phyloP scores from a whole-genome alignment of 2,888 invertebrate genomes.

The Lacanobia oleracea region DNA sequence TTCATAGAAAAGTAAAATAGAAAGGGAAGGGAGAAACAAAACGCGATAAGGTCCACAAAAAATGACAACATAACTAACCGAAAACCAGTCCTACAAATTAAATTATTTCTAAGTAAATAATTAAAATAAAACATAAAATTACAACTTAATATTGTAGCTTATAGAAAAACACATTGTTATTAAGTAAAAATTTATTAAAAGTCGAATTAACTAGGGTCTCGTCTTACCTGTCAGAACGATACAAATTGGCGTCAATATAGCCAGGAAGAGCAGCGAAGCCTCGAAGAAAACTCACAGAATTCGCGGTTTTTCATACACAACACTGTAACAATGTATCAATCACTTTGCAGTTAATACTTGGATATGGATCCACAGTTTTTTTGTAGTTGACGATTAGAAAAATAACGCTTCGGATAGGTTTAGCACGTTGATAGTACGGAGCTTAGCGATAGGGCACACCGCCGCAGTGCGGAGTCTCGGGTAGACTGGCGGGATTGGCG shows the following conservation, averaged over 20 bases:
- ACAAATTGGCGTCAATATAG: conserved; percentile 78
- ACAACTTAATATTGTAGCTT: background rate
- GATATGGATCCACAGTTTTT: conserved; percentile 60
- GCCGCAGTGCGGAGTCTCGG: conserved; percentile 86
- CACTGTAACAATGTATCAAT: conserved; percentile 71
- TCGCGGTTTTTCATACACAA: conserved; percentile 74
- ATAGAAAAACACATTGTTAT: conserved; percentile 33
- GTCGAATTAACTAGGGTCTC: conserved; percentile 41
- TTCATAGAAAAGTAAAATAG: conserved; percentile 21
- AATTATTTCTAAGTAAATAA: background rate
- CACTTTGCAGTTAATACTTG: conserved; percentile 69
- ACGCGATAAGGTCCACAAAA: background rate
- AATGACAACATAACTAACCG: background rate
- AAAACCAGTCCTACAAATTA: too few relatives aligned
- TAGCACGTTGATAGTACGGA: conserved; percentile 59
- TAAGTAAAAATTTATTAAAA: conserved; percentile 34
- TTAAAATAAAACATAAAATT: conserved; percentile 9
- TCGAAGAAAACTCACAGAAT: conserved; percentile 76
- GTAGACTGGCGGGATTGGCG: conserved; percentile 79
- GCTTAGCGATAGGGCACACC: conserved; percentile 74
- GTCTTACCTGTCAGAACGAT: conserved; percentile 83
- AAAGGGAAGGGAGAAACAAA: conserved; percentile 13
- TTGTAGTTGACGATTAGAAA: conserved; percentile 59
- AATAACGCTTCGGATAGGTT: conserved; percentile 64
- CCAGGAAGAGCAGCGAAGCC: conserved; percentile 72